A percentile compares a stretch with the other conserved stretches of the same genome.
phyloP scores from a whole-genome alignment of 1,140 invertebrate genomes.

The Drosophila lowei region DNA sequence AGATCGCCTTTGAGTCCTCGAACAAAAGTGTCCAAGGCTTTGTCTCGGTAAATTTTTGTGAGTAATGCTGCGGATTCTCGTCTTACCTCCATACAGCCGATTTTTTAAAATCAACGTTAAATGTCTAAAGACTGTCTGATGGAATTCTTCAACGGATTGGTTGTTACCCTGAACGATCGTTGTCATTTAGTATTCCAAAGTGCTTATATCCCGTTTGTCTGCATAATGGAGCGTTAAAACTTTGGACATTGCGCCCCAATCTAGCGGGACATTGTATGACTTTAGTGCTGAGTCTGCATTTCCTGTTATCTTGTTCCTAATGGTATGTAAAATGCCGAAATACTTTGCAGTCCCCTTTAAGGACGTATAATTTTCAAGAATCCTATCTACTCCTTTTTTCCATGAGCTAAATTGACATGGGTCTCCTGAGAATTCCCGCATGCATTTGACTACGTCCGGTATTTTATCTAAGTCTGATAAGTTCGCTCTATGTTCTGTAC shows the following conservation, averaged over 20 bases:
- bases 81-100: no score
- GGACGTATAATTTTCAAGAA: constrained; percentile 12
- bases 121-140: constrained; percentile 1
- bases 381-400: constrained; percentile 33
- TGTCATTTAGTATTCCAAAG: constrained; percentile 47
- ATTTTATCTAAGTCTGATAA: constrained; percentile 2
- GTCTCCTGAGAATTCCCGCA: constrained; percentile 12
- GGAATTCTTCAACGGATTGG: constrained; percentile 33
- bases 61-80: no score
- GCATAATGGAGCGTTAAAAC: constrained; percentile 30
- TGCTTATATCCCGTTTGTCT: constrained; percentile 34
- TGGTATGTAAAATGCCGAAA: constrained; percentile 32
- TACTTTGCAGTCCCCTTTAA: constrained; percentile 33
- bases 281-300: constrained; percentile 33
- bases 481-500: neutral
- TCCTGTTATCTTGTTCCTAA: constrained; percentile 35
- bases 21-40: constrained; percentile 5
- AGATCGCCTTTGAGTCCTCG: constrained; percentile 5
- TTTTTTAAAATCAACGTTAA: no score
- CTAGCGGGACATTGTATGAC: constrained; percentile 35
- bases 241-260: constrained; percentile 26
- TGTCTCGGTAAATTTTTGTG: neutral
- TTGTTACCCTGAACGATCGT: constrained; percentile 11
- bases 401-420: constrained; percentile 7
- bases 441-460: no score